Evolutionary conservation across 2,888 invertebrate species (phyloP), one percentile per base, ranked within the genome.

Genomic region (Theristus sp.): DNA sequence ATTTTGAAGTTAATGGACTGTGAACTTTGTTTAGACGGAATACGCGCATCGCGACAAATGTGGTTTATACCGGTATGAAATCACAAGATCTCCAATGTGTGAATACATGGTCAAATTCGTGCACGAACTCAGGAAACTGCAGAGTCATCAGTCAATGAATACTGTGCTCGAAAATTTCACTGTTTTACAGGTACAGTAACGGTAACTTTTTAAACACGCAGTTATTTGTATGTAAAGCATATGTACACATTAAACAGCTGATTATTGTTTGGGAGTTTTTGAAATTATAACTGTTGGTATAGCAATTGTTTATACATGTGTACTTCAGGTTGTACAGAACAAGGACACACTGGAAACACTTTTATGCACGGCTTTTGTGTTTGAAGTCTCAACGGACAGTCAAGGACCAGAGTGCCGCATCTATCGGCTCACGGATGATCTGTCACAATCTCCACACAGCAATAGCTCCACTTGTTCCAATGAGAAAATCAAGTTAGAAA

Each of bases 101-200:
- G 98, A 98, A 78, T 99, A 98, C 80, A 96, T 98, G 96, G 94
- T 96, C 76, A 94, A 94, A 81, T 98, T 98, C 79, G 94, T 98
- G 74, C 90, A 91, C 80, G 96, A 96, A 80, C 83, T 98, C 70
- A 96, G 96, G 79, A 90, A 91, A 78, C 82, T 98, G 75, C 93
- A 94, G 67, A 74, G 74, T 63, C 61, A 64, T n/a, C 93, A 93
- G 78, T 90, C 93, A 89, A 98, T 96, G 94, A 98, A 98, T 80
- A 91, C 90, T 79, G 98, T 98, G 63, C 83, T 98, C 74, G 98
- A 98, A 80, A 98, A 98, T 81, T 98, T 98, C 81, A 96, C 96
- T 73, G 94, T 98, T 79, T 80, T 96, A 73, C 96, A 98, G 86
- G 96, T 38, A 38, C 6, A 17, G 38, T 17, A 38, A 38, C 38